A percentile compares a stretch with the other conserved stretches of the same genome.
phyloP scores from a whole-genome alignment of 2,888 invertebrate species.

The Ectemnius cavifrons region DNA sequence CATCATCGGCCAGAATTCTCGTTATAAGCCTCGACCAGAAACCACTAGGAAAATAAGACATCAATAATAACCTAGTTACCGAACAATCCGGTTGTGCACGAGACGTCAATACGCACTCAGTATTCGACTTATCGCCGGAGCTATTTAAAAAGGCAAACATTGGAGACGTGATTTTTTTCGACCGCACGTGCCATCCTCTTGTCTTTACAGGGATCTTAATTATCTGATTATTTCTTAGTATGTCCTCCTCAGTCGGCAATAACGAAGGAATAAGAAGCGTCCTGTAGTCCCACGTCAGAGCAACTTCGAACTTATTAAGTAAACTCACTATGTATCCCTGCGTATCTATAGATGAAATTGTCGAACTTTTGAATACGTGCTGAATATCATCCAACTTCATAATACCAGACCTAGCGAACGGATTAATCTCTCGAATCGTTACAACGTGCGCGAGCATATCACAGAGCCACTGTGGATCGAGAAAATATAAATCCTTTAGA shows the following conservation, averaged over 20 bases:
- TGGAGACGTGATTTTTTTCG: slow-evolving; percentile 81
- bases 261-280: slow-evolving; percentile 95
- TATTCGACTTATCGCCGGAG: slow-evolving; percentile 58
- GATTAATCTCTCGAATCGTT: slow-evolving; percentile 97
- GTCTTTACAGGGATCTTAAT: slow-evolving; percentile 82
- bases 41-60: slow-evolving; percentile 98
- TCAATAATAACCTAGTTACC: slow-evolving; percentile 88
- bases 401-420: slow-evolving; percentile 93
- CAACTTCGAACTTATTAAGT: slow-evolving; percentile 98
- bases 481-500: slow-evolving; percentile 95
- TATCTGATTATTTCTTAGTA: slow-evolving; percentile 74
- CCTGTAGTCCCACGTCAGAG: slow-evolving; percentile 96
- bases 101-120: slow-evolving; percentile 78
- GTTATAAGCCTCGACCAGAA: slow-evolving; percentile 98
- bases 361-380: slow-evolving; percentile 94
- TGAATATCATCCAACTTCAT: slow-evolving; percentile 96
- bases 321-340: slow-evolving; percentile 92
- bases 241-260: slow-evolving; percentile 87
- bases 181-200: slow-evolving; percentile 83
- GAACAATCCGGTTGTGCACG: slow-evolving; percentile 81
- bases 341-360: slow-evolving; percentile 84
- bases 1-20: slow-evolving; percentile 93
- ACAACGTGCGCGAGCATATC: slow-evolving; percentile 98
- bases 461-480: slow-evolving; percentile 99
- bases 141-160: slow-evolving; percentile 49